phyloP scores from a whole-genome alignment of 2,888 invertebrate species.

The Polietes domitor region DNA sequence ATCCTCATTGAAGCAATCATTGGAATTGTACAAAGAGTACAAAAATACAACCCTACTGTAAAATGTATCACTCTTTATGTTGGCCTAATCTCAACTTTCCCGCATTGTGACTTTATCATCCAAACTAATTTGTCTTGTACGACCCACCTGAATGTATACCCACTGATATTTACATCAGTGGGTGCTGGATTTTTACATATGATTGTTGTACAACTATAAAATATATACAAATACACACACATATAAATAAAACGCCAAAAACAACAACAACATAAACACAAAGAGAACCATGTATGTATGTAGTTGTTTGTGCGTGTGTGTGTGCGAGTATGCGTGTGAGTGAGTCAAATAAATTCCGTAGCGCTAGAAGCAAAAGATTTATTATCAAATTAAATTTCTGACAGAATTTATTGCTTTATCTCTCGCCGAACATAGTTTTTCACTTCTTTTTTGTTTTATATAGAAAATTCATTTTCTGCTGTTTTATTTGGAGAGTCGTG shows the following conservation, averaged over 20 bases:
- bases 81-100: too few relatives aligned
- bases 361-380: constrained; percentile 81
- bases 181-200: constrained; percentile 63
- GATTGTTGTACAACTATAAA: constrained; percentile 53
- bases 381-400: constrained; percentile 82
- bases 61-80: too few relatives aligned
- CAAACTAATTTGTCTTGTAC: too few relatives aligned
- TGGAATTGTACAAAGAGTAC: too few relatives aligned
- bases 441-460: constrained; percentile 73
- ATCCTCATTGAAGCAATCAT: too few relatives aligned
- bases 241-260: constrained; percentile 31
- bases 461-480: constrained; percentile 9
- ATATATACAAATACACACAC: constrained; percentile 58
- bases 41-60: too few relatives aligned
- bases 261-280: constrained; percentile 16
- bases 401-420: constrained; percentile 82
- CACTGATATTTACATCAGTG: constrained; percentile 49
- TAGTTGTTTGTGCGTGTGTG: constrained; percentile 65
- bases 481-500: constrained; percentile 35
- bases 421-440: constrained; percentile 80
- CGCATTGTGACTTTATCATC: too few relatives aligned
- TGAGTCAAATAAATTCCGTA: constrained; percentile 80
- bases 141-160: constrained; percentile 63
- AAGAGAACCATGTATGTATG: constrained; percentile 32
- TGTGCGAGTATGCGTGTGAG: constrained; percentile 63